phyloP scores from a whole-genome alignment of 2,888 invertebrate genomes.

The Prosapia bicincta region DNA sequence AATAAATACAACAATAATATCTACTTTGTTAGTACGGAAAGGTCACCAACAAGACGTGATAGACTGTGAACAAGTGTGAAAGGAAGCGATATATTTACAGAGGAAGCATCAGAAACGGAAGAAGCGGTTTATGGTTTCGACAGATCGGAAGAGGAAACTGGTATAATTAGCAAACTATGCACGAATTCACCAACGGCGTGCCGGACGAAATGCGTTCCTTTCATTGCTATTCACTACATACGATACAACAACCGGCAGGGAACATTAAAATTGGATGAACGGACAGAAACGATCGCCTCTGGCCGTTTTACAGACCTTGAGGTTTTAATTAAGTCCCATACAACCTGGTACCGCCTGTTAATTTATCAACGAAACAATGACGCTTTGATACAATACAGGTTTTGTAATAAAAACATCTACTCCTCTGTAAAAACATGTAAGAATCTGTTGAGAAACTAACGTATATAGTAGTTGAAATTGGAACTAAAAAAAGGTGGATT shows the following conservation, averaged over 20 bases:
- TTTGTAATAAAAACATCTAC: no score
- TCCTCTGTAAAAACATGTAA: no score
- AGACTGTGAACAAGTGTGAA: background rate
- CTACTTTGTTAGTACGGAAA: no score
- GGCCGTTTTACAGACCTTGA: background rate
- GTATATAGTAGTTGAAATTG: no score
- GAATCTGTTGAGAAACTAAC: no score
- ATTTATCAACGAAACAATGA: no score
- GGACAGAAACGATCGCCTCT: background rate
- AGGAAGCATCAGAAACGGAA: background rate
- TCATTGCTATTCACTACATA: background rate
- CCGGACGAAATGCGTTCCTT: background rate
- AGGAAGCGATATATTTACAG: background rate
- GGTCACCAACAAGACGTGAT: no score
- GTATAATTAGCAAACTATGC: background rate
- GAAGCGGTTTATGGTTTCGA: background rate
- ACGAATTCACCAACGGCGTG: background rate
- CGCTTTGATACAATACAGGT: no score
- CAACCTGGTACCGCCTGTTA: no score
- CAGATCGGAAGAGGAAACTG: background rate
- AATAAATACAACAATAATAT: no score
- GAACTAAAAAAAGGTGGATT: no score
- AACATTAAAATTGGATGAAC: background rate
- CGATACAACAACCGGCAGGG: background rate
- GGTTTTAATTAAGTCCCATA: background rate